Conservation (phyloP, 1,140 invertebrate genomes). For the Meloidogyne floridensis region DNA sequence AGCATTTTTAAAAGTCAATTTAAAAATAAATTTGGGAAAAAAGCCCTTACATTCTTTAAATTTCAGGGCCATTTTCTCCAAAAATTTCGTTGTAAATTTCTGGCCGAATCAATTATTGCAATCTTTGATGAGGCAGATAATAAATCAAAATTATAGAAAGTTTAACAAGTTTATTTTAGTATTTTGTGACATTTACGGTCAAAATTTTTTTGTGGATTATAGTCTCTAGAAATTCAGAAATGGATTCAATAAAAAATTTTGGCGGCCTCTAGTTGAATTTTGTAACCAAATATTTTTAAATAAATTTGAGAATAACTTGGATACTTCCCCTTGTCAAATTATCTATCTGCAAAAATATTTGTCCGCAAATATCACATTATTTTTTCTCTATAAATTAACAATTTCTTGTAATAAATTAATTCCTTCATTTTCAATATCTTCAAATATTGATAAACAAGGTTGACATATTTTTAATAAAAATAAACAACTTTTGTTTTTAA, state of each 20-base stretch:
- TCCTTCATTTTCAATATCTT: not conserved
- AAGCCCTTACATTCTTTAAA: not conserved
- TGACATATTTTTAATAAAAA: not conserved
- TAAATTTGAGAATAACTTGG: too few species aligned
- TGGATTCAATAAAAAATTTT: too few species aligned
- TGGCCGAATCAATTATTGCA: slow-evolving; percentile 35
- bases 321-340: too few species aligned
- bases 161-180: not conserved
- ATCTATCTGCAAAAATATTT: too few species aligned
- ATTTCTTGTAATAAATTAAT: slow-evolving; percentile 6
- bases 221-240: too few species aligned
- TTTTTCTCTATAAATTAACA: not conserved
- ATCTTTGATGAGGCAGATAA: slow-evolving; percentile 17
- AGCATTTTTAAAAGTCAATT: too few species aligned
- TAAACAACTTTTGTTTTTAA: not conserved
- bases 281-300: too few species aligned
- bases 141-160: not conserved
- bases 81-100: slow-evolving; percentile 41
- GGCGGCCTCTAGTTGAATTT: too few species aligned
- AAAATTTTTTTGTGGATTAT: not conserved
- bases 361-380: too few species aligned
- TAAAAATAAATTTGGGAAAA: not conserved
- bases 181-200: not conserved
- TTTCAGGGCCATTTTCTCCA: slow-evolving; percentile 50
- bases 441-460: slow-evolving; percentile 4